phyloP scores from a whole-genome alignment of 1,140 invertebrate species.

The Plectrocnemia conspersa region DNA sequence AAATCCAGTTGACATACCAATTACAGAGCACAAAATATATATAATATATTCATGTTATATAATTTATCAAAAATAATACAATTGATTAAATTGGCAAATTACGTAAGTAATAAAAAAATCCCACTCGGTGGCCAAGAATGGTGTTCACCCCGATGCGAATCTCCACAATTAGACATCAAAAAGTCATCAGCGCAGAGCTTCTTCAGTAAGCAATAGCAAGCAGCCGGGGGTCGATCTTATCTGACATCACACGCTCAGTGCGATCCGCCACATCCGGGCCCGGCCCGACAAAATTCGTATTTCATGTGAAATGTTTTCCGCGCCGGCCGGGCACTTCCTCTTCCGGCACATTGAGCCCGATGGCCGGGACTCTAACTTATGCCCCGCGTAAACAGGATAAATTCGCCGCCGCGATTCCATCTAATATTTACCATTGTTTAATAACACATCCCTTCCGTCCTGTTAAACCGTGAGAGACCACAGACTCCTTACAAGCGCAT shows the following conservation, averaged over 20 bases:
- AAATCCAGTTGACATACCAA: too few species aligned
- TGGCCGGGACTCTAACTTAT: slow-evolving; percentile 4
- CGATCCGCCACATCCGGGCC: neutral
- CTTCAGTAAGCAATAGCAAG: too few species aligned
- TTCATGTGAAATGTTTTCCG: slow-evolving; percentile 8
- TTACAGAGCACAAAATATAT: too few species aligned
- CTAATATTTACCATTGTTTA: slow-evolving; percentile 7
- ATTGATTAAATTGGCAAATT: too few species aligned
- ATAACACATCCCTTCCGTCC: neutral
- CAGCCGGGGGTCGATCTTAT: too few species aligned
- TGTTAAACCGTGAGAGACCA: too few species aligned
- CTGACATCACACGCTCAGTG: neutral
- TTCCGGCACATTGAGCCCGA: slow-evolving; percentile 15
- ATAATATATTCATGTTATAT: too few species aligned
- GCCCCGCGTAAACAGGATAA: neutral
- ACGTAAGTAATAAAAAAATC: neutral
- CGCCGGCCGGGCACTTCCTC: slow-evolving; percentile 1
- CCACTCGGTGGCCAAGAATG: neutral
- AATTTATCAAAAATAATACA: too few species aligned
- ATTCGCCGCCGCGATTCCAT: neutral
- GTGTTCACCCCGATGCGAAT: neutral
- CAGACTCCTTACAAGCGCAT: too few species aligned
- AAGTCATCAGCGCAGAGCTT: neutral
- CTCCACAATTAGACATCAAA: neutral
- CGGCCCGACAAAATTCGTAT: slow-evolving; percentile 4